Conservation (phyloP, 2,888 invertebrate genomes). For the Peribatodes rhomboidaria region DNA sequence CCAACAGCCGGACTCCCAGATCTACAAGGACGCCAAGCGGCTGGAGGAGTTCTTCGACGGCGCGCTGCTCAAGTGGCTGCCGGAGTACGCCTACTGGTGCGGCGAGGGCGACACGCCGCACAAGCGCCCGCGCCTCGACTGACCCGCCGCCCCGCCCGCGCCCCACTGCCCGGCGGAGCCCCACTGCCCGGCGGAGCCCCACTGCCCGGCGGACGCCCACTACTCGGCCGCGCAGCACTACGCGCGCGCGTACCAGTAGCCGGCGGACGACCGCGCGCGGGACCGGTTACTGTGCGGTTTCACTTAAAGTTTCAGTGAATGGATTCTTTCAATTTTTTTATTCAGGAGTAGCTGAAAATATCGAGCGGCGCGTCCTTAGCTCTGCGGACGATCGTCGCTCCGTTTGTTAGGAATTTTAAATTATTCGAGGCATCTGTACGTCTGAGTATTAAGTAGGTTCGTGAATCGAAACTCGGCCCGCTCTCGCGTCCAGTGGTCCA, state of each 20-base stretch:
- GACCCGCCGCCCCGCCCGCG: constrained; percentile 42
- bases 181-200: neutral
- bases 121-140: constrained; percentile 69
- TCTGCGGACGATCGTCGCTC: neutral
- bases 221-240: neutral
- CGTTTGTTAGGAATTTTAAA: neutral
- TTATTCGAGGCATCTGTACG: neutral
- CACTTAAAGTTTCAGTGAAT: no score
- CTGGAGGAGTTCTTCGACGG: constrained; percentile 95
- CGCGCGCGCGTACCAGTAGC: no score
- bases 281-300: neutral
- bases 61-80: constrained; percentile 92
- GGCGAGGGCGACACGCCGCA: constrained; percentile 72
- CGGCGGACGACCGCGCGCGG: neutral
- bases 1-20: constrained; percentile 90
- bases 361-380: neutral
- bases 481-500: neutral
- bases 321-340: neutral
- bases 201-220: neutral
- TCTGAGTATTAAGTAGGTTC: neutral
- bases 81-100: constrained; percentile 89
- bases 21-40: constrained; percentile 92
- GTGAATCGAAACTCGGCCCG: neutral
- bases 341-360: neutral
- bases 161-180: neutral